These are phyloP conservation scores for Centropristis striata DNA, from an alignment of 2,113 vertebrate species.

Conservation along the genomic window DNA sequence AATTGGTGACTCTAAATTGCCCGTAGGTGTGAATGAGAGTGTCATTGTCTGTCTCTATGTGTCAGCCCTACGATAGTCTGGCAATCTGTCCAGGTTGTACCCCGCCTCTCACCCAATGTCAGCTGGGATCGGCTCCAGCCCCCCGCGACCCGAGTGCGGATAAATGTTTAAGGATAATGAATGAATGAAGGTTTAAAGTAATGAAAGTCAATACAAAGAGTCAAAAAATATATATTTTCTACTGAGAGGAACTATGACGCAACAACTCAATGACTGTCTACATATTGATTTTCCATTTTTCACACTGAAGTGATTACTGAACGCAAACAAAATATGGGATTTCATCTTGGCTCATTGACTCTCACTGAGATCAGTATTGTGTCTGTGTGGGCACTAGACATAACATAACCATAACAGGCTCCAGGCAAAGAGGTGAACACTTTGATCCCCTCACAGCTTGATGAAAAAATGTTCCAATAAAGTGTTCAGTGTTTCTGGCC, in stretches of 20 bases:
- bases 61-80: too few species aligned
- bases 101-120: too few species aligned
- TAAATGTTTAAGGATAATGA: too few species aligned
- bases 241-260: not conserved
- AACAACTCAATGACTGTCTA: not conserved
- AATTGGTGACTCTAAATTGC: too few species aligned
- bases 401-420: not conserved
- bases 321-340: not conserved
- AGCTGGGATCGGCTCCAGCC: too few species aligned
- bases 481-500: not conserved
- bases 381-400: not conserved
- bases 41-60: too few species aligned
- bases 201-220: not conserved
- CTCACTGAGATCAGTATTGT: not conserved
- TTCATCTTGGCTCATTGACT: not conserved
- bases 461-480: slow-evolving; percentile 11
- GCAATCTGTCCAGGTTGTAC: too few species aligned
- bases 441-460: slow-evolving; percentile 23
- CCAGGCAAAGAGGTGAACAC: slow-evolving; percentile 14
- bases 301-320: not conserved
- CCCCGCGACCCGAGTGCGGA: too few species aligned
- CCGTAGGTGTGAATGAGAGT: too few species aligned
- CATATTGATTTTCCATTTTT: not conserved
- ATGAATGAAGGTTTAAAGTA: too few species aligned
- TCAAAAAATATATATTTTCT: not conserved